Percentiles rank a stretch among this genome's conserved stretches.
phyloP scores from a whole-genome alignment of 1,140 invertebrate species.

The Ericerus pela region DNA sequence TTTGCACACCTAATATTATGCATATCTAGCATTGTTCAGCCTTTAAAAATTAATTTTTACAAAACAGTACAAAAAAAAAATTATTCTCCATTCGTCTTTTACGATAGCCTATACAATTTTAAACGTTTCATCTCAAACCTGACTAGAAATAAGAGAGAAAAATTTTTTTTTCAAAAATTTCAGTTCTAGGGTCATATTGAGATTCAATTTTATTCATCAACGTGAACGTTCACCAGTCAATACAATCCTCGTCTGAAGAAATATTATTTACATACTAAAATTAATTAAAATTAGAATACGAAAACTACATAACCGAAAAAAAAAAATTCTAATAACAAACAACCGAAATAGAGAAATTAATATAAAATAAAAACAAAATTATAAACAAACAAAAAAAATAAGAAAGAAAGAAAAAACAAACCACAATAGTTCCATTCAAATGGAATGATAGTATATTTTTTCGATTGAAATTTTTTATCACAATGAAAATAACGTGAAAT shows the following conservation, averaged over 20 bases:
- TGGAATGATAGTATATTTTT: not conserved
- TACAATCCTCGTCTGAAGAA: not conserved
- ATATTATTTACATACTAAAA: not conserved
- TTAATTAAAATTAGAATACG: not conserved
- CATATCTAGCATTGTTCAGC: not conserved
- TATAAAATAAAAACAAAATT: not conserved
- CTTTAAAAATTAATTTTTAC: not conserved
- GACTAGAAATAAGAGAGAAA: too few species aligned
- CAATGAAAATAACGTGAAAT: slow-evolving; percentile 1
- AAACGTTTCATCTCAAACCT: too few species aligned
- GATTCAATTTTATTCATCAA: too few species aligned
- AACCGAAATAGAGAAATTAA: not conserved
- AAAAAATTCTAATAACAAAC: not conserved
- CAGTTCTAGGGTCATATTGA: too few species aligned
- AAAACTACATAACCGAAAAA: not conserved
- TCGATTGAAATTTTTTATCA: slow-evolving; percentile 11
- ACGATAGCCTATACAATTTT: not conserved
- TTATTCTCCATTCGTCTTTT: not conserved
- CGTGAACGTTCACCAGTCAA: not conserved
- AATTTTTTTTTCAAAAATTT: too few species aligned
- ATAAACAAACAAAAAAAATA: not conserved
- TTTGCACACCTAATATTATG: not conserved
- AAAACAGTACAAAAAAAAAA: not conserved
- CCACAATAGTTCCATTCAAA: not conserved
- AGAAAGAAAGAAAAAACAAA: not conserved